phyloP scores from a whole-genome alignment of 2,888 invertebrate genomes.

The Drosophila eohydei region DNA sequence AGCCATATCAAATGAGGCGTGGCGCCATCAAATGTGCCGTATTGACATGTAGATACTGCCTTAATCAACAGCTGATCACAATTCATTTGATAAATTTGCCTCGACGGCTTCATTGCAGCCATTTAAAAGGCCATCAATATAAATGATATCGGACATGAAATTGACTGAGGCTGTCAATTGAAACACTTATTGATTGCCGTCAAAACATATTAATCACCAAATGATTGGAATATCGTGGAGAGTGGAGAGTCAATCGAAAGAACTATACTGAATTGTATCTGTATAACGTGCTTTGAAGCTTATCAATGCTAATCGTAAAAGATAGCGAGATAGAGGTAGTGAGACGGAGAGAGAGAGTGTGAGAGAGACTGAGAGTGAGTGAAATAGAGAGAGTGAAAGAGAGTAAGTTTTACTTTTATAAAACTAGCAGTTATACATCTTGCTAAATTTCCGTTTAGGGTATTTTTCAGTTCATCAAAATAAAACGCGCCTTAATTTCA shows the following conservation, averaged over 20 bases:
- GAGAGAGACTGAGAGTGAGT: neutral
- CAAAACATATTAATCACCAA: constrained; percentile 20
- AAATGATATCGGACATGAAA: constrained; percentile 40
- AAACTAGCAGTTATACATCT: too few species aligned
- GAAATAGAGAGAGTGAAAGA: neutral
- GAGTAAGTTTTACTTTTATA: neutral
- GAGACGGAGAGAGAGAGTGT: neutral
- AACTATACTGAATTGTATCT: neutral
- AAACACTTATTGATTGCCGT: constrained; percentile 41
- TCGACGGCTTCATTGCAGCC: constrained; percentile 15
- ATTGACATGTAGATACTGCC: neutral
- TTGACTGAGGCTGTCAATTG: constrained; percentile 48
- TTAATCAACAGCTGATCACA: constrained; percentile 19
- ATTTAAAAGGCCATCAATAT: constrained; percentile 35
- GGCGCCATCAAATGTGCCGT: constrained; percentile 10
- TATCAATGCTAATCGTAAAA: too few species aligned
- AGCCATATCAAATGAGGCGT: constrained; percentile 36
- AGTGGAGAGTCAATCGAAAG: neutral
- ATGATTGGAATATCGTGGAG: neutral
- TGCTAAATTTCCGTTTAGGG: too few species aligned
- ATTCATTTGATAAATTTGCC: constrained; percentile 29
- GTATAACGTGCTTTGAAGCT: neutral
- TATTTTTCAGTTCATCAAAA: too few species aligned
- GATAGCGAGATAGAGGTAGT: neutral
- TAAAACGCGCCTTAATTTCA: too few species aligned